A percentile compares a stretch with the other conserved stretches of the same genome.
Conservation (phyloP, 2,797 vertebrate species). For the Thaleichthys pacificus region DNA sequence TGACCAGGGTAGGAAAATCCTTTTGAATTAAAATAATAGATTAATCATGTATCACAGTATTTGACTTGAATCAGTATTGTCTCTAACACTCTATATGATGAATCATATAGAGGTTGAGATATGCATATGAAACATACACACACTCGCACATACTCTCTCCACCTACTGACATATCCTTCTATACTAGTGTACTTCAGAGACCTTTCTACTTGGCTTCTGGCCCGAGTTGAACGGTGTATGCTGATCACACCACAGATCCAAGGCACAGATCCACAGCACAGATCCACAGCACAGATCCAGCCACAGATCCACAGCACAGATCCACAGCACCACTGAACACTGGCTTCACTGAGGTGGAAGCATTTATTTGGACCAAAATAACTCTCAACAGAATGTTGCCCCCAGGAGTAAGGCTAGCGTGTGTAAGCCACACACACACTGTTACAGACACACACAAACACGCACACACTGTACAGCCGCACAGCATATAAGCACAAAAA, state of each 20-base stretch:
- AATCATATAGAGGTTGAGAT: no score
- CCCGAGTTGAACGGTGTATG: no score
- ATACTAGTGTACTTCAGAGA: neutral
- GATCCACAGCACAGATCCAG: neutral
- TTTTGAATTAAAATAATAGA: no score
- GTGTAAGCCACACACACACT: constrained; percentile 18
- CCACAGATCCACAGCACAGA: neutral
- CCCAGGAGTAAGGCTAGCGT: constrained; percentile 10
- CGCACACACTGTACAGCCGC: constrained; percentile 18
- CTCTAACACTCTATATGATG: no score
- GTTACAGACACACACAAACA: constrained; percentile 8
- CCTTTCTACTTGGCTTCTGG: no score
- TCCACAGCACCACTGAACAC: constrained; percentile 8
- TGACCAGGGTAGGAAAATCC: no score
- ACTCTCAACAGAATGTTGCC: constrained; percentile 47
- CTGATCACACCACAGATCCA: neutral
- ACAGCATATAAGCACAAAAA: neutral
- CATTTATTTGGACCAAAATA: constrained; percentile 49
- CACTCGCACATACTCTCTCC: constrained; percentile 7
- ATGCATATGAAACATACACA: neutral
- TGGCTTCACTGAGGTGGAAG: constrained; percentile 42
- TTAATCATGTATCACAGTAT: no score
- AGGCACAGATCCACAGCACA: neutral
- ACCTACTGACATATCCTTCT: neutral
- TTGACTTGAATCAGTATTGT: no score